A percentile compares a stretch with the other conserved stretches of the same genome.
Evolutionary conservation across 2,113 vertebrate genomes (phyloP).

Genomic region (Gavialis gangeticus): DNA sequence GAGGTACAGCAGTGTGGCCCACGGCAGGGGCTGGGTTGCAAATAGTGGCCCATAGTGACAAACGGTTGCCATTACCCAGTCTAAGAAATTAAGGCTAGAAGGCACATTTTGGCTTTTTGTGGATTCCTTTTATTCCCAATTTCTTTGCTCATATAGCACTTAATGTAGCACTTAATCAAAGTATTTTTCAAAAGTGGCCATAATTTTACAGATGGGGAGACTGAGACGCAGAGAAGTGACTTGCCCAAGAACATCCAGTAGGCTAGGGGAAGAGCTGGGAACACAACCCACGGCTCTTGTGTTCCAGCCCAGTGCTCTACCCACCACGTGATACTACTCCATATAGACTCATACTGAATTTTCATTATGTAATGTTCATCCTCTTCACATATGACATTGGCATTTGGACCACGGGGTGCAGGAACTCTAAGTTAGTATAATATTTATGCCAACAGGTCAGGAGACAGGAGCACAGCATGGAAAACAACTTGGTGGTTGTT

Average conservation of each 20-base stretch:
- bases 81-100: neutral
- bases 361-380: neutral
- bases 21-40: too few relatives aligned
- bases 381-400: neutral
- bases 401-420: neutral
- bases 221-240: neutral
- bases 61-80: neutral
- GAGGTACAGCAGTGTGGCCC: too few relatives aligned
- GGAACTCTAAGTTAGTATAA: neutral
- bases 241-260: neutral
- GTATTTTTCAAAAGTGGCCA: neutral
- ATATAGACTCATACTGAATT: neutral
- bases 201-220: neutral
- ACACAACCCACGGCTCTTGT: neutral
- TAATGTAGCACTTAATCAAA: too few relatives aligned
- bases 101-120: neutral
- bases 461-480: neutral
- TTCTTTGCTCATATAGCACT: too few relatives aligned
- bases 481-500: neutral
- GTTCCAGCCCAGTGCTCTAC: neutral
- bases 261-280: neutral
- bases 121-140: neutral
- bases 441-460: neutral
- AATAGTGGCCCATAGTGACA: too few relatives aligned
- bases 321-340: neutral